Evolutionary conservation across 2,888 invertebrate genomes (phyloP).

Genomic region (Plutella xylostella): DNA sequence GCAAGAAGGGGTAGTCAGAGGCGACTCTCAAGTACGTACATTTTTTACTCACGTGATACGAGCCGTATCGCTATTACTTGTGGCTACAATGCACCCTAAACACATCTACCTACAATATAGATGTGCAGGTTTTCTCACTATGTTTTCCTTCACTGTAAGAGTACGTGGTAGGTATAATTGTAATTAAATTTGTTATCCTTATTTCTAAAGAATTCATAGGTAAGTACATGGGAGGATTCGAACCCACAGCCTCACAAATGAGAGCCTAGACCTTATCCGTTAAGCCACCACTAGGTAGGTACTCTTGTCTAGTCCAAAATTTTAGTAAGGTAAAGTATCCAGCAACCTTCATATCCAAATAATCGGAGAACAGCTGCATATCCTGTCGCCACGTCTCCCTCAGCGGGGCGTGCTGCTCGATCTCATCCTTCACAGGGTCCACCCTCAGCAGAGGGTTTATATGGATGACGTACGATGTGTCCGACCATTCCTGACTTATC

Average conservation of each 20-base stretch:
- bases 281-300: too few relatives aligned
- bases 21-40: too few relatives aligned
- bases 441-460: constrained; percentile 64
- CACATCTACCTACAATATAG: neutral
- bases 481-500: constrained; percentile 72
- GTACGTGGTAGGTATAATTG: too few relatives aligned
- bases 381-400: constrained; percentile 68
- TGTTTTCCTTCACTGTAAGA: too few relatives aligned
- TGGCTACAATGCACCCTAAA: neutral
- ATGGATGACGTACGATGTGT: constrained; percentile 66
- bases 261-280: too few relatives aligned
- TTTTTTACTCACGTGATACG: too few relatives aligned
- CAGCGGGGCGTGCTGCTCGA: constrained; percentile 50
- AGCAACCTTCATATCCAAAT: constrained; percentile 71
- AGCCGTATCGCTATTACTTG: too few relatives aligned
- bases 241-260: too few relatives aligned
- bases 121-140: too few relatives aligned
- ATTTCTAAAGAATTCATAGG: too few relatives aligned
- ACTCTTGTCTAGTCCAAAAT: neutral
- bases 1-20: too few relatives aligned
- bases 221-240: too few relatives aligned
- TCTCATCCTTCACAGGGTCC: constrained; percentile 41
- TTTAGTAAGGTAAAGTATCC: constrained; percentile 6
- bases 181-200: neutral
- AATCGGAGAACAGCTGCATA: constrained; percentile 71